phyloP scores from a whole-genome alignment of 92 coral and sea anemone genomes.

The Phenganax stokvisi region DNA sequence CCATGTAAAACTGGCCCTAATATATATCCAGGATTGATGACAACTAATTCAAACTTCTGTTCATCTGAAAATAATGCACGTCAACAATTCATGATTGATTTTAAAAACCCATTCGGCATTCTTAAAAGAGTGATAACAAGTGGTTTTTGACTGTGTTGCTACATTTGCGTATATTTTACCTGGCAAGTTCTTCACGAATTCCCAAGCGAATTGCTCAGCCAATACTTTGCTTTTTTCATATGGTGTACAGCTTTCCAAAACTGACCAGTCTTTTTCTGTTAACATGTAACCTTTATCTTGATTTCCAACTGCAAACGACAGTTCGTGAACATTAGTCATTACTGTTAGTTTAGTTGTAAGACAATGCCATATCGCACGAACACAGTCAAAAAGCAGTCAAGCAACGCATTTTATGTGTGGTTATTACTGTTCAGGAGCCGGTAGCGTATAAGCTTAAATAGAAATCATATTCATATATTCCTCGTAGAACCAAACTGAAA shows the following conservation, averaged over 20 bases:
- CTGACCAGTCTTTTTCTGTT: constrained; percentile 89
- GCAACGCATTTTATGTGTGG: too few species aligned
- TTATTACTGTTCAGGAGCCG: too few species aligned
- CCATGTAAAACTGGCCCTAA: constrained; percentile 87
- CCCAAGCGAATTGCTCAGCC: constrained; percentile 90
- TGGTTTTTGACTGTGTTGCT: background rate
- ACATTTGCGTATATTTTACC: constrained; percentile 36
- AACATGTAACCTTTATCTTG: constrained; percentile 51
- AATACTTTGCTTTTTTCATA: constrained; percentile 73
- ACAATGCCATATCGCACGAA: too few species aligned
- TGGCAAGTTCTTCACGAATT: constrained; percentile 57
- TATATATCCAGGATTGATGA: constrained; percentile 75
- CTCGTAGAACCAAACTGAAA: too few species aligned
- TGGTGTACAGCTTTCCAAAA: constrained; percentile 55
- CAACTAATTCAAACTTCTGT: constrained; percentile 74
- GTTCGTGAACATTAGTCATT: background rate
- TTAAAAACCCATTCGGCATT: too few species aligned
- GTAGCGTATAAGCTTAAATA: too few species aligned
- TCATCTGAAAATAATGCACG: constrained; percentile 47
- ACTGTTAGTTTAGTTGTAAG: too few species aligned
- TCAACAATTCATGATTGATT: background rate
- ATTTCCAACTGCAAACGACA: constrained; percentile 17
- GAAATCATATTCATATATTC: too few species aligned
- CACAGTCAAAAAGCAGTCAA: too few species aligned
- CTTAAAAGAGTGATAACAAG: too few species aligned